Percentiles rank a stretch among this genome's conserved stretches.
phyloP scores from a whole-genome alignment of 2,113 vertebrate species.

The Brevimyrus niger region DNA sequence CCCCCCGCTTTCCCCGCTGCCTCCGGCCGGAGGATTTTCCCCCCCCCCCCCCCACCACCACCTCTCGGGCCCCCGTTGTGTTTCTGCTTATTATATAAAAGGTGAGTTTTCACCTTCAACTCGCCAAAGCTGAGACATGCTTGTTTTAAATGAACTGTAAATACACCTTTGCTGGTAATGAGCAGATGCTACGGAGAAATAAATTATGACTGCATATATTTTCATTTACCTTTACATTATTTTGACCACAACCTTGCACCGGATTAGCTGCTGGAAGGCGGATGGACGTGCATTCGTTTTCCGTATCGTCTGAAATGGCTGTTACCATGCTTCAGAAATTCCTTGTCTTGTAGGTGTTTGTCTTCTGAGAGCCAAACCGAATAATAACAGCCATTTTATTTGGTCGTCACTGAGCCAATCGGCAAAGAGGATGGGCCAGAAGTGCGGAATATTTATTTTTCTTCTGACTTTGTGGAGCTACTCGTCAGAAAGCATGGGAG shows the following conservation, averaged over 20 bases:
- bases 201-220: not conserved
- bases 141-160: not conserved
- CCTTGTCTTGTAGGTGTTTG: too few species aligned
- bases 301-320: not conserved
- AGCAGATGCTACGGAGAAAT: not conserved
- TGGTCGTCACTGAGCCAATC: not conserved
- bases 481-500: not conserved
- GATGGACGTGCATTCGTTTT: not conserved
- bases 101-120: not conserved
- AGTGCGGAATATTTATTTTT: not conserved
- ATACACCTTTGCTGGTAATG: not conserved
- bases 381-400: not conserved
- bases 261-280: not conserved
- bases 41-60: not conserved
- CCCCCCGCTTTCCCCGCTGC: not conserved
- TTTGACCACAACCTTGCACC: not conserved
- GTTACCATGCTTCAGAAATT: not conserved
- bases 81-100: slow-evolving; percentile 17
- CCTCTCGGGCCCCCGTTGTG: slow-evolving; percentile 1
- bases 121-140: slow-evolving; percentile 14
- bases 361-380: not conserved
- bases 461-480: not conserved
- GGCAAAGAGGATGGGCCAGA: not conserved
- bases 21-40: slow-evolving; percentile 13
- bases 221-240: not conserved